Conservation (phyloP, 2,888 invertebrate species). For the Drosophila setosimentum region DNA sequence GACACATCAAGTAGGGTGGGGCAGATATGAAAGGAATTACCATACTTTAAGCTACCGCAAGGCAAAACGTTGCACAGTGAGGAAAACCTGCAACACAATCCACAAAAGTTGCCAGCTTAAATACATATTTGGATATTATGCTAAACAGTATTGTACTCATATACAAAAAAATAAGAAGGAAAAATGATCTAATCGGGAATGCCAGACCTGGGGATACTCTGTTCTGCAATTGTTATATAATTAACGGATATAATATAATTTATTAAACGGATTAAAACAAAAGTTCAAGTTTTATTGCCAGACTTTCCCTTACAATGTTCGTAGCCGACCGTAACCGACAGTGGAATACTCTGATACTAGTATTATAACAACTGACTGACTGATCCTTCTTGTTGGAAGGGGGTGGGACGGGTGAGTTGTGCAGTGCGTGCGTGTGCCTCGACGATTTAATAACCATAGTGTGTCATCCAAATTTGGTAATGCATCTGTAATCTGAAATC, state of each 20-base stretch:
- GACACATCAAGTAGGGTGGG: constrained; percentile 14
- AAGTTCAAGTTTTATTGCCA: not conserved
- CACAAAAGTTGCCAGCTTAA: constrained; percentile 48
- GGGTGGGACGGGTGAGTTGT: not conserved
- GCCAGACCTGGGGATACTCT: not conserved
- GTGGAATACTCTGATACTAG: not conserved
- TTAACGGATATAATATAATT: no score
- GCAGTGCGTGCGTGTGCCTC: not conserved
- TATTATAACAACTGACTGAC: not conserved
- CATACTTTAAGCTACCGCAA: constrained; percentile 79
- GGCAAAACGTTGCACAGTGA: constrained; percentile 1
- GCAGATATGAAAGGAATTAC: constrained; percentile 63
- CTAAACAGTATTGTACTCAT: constrained; percentile 41
- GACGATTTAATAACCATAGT: not conserved
- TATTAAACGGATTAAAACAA: not conserved
- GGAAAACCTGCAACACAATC: constrained; percentile 40
- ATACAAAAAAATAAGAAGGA: not conserved
- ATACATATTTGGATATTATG: constrained; percentile 64
- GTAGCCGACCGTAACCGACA: not conserved
- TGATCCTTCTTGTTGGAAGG: not conserved
- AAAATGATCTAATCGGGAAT: not conserved
- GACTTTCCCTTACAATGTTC: not conserved
- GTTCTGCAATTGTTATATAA: not conserved
- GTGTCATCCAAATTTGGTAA: not conserved
- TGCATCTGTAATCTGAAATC: not conserved